These are phyloP conservation scores for Microcebus ravelobensis DNA, from an alignment of 2,113 vertebrate genomes.

Conservation along the genomic window DNA sequence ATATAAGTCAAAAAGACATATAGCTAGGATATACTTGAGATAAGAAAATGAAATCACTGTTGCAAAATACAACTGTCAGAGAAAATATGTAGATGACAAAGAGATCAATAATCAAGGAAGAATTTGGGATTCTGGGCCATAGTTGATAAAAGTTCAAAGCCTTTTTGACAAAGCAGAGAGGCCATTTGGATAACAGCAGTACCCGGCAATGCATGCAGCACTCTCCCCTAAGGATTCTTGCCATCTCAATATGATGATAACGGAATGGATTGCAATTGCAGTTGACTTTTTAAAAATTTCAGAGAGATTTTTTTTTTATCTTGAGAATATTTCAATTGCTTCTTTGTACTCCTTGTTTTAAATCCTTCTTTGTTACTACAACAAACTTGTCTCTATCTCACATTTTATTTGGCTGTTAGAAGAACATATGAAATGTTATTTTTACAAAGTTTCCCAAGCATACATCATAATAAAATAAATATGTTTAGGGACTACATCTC, in stretches of 20 bases:
- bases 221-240: not conserved
- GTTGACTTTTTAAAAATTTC: not conserved
- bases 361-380: not conserved
- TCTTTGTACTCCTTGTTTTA: not conserved
- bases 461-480: not conserved
- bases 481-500: not conserved
- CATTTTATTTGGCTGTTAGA: not conserved
- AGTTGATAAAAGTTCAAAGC: not conserved
- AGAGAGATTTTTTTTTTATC: not conserved
- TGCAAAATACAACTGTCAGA: not conserved
- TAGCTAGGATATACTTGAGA: not conserved
- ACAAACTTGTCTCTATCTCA: not conserved
- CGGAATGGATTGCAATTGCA: not conserved
- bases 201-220: fast-evolving
- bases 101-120: not conserved
- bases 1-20: not conserved
- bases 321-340: not conserved
- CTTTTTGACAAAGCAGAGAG: not conserved
- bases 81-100: conserved; percentile 1
- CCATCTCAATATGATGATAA: not conserved
- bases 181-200: not conserved
- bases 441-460: not conserved
- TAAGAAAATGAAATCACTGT: not conserved
- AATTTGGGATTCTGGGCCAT: not conserved
- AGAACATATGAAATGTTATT: not conserved